These are phyloP conservation scores for Harlomillsia oculata DNA, from an alignment of 1,140 invertebrate genomes.

Conservation along the genomic window DNA sequence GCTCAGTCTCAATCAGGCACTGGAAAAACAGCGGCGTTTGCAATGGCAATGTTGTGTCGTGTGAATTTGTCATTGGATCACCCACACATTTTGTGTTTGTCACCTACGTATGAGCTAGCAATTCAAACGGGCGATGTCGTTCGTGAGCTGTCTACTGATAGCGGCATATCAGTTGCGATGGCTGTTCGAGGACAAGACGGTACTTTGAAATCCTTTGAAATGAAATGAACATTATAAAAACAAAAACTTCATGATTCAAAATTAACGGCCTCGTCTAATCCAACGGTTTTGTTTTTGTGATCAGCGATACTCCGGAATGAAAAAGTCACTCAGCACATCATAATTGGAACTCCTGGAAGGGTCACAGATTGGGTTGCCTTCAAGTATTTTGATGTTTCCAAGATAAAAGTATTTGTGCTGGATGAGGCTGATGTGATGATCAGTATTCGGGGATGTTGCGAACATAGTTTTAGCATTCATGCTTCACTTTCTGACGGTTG, in stretches of 20 bases:
- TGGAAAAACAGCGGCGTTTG: slow-evolving; percentile 97
- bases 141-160: slow-evolving; percentile 82
- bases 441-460: slow-evolving; percentile 91
- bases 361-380: slow-evolving; percentile 87
- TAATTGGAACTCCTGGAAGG: slow-evolving; percentile 92
- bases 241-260: no score
- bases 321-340: slow-evolving; percentile 74
- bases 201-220: not conserved
- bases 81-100: slow-evolving; percentile 85
- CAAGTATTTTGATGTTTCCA: slow-evolving; percentile 72
- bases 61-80: slow-evolving; percentile 67
- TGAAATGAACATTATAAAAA: not conserved
- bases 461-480: slow-evolving; percentile 89
- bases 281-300: no score
- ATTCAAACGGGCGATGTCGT: slow-evolving; percentile 94
- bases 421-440: slow-evolving; percentile 99
- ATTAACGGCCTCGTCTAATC: no score
- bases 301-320: slow-evolving; percentile 42
- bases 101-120: slow-evolving; percentile 94
- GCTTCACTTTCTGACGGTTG: slow-evolving; percentile 62
- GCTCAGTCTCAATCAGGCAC: slow-evolving; percentile 98
- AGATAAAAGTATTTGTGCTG: slow-evolving; percentile 87
- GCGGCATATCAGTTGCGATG: slow-evolving; percentile 77
- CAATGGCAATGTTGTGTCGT: slow-evolving; percentile 87
- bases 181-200: slow-evolving; percentile 79